phyloP scores from a whole-genome alignment of 2,797 vertebrate species.

The Decapterus maruadsi region DNA sequence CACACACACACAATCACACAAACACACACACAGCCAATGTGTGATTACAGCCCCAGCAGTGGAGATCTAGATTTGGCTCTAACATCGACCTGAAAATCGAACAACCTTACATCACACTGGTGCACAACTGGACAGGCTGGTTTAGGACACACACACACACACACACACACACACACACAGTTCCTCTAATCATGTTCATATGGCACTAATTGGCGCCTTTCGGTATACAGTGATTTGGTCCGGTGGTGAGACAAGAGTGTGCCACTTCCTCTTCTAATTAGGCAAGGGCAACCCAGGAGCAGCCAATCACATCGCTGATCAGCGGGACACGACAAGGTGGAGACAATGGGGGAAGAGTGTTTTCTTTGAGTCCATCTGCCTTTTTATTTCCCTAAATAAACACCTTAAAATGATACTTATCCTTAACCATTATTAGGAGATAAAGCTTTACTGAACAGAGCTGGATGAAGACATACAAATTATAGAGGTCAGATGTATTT shows the following conservation, averaged over 20 bases:
- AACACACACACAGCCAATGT: slow-evolving; percentile 34
- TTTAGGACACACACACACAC: slow-evolving; percentile 42
- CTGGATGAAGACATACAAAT: background rate
- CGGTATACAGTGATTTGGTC: slow-evolving; percentile 74
- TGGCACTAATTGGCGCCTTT: slow-evolving; percentile 78
- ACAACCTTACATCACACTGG: slow-evolving; percentile 74
- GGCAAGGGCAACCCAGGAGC: slow-evolving; percentile 48
- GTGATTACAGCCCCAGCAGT: slow-evolving; percentile 80
- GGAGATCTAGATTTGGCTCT: slow-evolving; percentile 79
- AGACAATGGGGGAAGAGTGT: slow-evolving; percentile 39
- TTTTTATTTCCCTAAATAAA: slow-evolving; percentile 7
- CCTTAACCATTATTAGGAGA: background rate
- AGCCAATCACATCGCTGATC: slow-evolving; percentile 64
- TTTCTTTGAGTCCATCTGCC: background rate
- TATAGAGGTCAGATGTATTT: background rate
- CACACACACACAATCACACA: slow-evolving; percentile 41
- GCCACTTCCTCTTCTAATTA: slow-evolving; percentile 79
- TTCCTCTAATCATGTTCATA: slow-evolving; percentile 76
- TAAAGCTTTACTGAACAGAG: background rate
- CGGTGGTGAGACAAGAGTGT: slow-evolving; percentile 61
- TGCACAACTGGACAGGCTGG: slow-evolving; percentile 62
- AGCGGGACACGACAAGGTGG: slow-evolving; percentile 42
- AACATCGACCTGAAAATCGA: slow-evolving; percentile 80
- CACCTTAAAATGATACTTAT: background rate
- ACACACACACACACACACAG: slow-evolving; percentile 27